Conservation (phyloP, 1,140 invertebrate species). For the Thrips palmi region DNA sequence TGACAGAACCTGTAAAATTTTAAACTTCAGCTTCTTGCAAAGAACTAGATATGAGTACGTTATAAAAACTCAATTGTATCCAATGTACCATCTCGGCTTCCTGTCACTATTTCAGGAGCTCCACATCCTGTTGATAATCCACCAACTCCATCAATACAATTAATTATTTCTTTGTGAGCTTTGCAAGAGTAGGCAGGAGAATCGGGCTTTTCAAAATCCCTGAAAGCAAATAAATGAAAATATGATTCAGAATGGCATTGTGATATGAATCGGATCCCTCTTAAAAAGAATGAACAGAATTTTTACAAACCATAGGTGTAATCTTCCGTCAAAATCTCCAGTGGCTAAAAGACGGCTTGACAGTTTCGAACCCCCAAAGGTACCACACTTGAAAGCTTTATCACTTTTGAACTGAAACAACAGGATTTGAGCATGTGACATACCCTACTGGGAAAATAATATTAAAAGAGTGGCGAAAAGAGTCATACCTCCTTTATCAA, state of each 20-base stretch:
- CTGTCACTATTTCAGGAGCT: conserved; percentile 86
- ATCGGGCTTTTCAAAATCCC: conserved; percentile 61
- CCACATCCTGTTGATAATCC: conserved; percentile 66
- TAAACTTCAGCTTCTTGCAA: conserved; percentile 5
- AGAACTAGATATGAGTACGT: conserved; percentile 2
- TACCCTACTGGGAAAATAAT: conserved; percentile 1
- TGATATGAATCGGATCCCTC: conserved; percentile 4
- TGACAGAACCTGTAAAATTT: conserved; percentile 63
- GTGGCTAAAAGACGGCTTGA: conserved; percentile 67
- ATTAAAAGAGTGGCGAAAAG: neutral
- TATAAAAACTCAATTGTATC: conserved; percentile 2
- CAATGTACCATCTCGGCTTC: conserved; percentile 66
- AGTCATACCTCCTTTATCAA: conserved; percentile 40
- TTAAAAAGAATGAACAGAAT: too few relatives aligned
- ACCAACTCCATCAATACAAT: conserved; percentile 83
- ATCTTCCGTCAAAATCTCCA: conserved; percentile 75
- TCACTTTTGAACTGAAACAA: conserved; percentile 43
- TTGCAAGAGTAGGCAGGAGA: conserved; percentile 61
- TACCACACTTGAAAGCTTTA: conserved; percentile 79
- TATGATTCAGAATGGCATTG: too few relatives aligned
- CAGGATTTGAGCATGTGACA: neutral
- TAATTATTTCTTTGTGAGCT: conserved; percentile 78
- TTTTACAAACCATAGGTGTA: conserved; percentile 55
- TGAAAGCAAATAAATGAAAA: conserved; percentile 23
- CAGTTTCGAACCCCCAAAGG: conserved; percentile 71